Evolutionary conservation across 2,888 invertebrate genomes (phyloP), one percentile per base, ranked within the genome.

Genomic region (Nymphalis c-album): DNA sequence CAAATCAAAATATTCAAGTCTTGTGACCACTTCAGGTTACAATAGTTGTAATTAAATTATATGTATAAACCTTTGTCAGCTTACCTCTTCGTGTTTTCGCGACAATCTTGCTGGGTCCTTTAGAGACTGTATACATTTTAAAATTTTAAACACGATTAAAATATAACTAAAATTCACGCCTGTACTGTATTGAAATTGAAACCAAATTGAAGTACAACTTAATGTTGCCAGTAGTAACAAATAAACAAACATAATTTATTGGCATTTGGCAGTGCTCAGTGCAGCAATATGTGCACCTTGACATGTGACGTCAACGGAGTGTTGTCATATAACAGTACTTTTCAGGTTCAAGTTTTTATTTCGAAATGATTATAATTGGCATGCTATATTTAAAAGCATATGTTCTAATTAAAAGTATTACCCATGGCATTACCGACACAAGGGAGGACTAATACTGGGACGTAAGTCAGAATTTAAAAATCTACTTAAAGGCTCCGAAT

Each of bases 21-120:
- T 75, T 71, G 72, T 71, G 70, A 73, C 70, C 62, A 68, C 65
- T 70, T 60, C 53, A 72, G 70, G 73, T 75, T 72, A 76, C 64
- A 53, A 69, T 35, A n/a, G n/a, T 5, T 18, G 18, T 18, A 48
- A 57, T 57, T 18, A 57, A 18, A 40, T 40, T 40, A 57, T 40
- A 57, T 40, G 13, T 35, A 35, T 40, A 18, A 18, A 40, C 18
- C 8, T 18, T 17, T 10, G 18, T 18, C 57, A 40, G 2, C 7
- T 70, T 60, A 96, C 97, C 96, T 94, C 97, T 93, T 80, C 96
- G 93, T 75, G 97, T 96, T 94, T 97, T 97, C 73, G 97, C 96
- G 79, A 96, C 96, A 85, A 97, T 96, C 93, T 97, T 97, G 90
- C 96, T 97, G 73, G 97, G 96, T 73, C 96, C 96, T 90, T 96